Percentiles rank a stretch among this genome's conserved stretches.
phyloP scores from a whole-genome alignment of 2,113 vertebrate species.

The Indri indri region DNA sequence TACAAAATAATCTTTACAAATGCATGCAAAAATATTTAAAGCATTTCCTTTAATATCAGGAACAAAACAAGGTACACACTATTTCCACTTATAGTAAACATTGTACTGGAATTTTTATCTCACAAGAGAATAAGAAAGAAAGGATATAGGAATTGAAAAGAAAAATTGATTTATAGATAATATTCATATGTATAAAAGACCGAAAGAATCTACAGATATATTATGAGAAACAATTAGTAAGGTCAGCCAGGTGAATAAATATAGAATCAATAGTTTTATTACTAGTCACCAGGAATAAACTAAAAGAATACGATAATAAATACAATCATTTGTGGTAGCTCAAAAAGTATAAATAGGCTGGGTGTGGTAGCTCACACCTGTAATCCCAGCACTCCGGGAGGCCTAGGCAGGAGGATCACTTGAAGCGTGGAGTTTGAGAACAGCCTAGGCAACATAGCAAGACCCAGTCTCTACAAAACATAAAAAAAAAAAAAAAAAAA shows the following conservation, averaged over 20 bases:
- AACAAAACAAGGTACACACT: not conserved
- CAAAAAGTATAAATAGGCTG: no score
- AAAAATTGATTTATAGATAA: not conserved
- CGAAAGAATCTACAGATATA: not conserved
- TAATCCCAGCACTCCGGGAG: no score
- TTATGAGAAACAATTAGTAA: conserved; percentile 12
- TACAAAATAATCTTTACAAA: not conserved
- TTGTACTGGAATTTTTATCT: not conserved
- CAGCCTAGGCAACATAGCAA: no score
- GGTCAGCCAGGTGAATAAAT: conserved; percentile 2
- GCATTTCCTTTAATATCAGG: not conserved
- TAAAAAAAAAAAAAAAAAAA: no score
- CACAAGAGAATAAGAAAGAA: not conserved
- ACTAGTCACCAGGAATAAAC: not conserved
- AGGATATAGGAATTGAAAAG: not conserved
- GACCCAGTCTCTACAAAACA: no score
- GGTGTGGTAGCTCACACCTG: no score
- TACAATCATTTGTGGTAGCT: not conserved
- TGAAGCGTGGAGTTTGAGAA: no score
- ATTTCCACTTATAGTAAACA: not conserved
- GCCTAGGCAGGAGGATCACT: no score
- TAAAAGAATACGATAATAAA: not conserved
- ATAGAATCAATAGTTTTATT: conserved; percentile 32
- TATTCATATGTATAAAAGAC: not conserved
- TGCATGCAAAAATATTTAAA: not conserved